These are phyloP conservation scores for Onthophagus taurus DNA, from an alignment of 1,140 invertebrate genomes.

Conservation along the genomic window DNA sequence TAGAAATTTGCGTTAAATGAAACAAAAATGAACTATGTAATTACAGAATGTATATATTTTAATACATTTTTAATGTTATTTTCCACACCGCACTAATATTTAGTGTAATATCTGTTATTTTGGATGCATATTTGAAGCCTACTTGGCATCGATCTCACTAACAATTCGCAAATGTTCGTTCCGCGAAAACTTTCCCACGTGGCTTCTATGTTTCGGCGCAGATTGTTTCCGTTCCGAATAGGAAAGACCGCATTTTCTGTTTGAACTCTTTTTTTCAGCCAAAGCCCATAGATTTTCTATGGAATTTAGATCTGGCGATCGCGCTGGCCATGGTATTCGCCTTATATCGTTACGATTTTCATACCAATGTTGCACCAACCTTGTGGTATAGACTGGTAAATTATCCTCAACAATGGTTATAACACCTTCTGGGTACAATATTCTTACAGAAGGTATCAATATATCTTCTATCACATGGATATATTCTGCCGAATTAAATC, in stretches of 20 bases:
- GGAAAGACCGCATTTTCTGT: neutral
- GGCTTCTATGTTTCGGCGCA: neutral
- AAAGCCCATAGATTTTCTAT: conserved; percentile 7
- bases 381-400: conserved; percentile 1
- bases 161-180: neutral
- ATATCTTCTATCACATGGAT: conserved; percentile 4
- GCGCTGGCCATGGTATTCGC: neutral
- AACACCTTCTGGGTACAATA: neutral
- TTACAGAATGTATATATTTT: too few relatives aligned
- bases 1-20: too few relatives aligned
- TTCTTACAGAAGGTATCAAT: conserved; percentile 2
- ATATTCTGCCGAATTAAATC: neutral
- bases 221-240: neutral
- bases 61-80: too few relatives aligned
- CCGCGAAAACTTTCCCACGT: conserved; percentile 1
- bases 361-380: neutral
- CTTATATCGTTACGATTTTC: neutral
- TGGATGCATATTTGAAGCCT: neutral
- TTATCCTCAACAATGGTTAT: conserved; percentile 2
- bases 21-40: too few relatives aligned
- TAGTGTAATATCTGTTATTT: neutral
- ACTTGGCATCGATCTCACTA: neutral
- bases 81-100: too few relatives aligned
- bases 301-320: conserved; percentile 2
- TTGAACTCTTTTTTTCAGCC: neutral